Evolutionary conservation across 2,888 invertebrate genomes (phyloP).

Genomic region (Agriotes lineatus): DNA sequence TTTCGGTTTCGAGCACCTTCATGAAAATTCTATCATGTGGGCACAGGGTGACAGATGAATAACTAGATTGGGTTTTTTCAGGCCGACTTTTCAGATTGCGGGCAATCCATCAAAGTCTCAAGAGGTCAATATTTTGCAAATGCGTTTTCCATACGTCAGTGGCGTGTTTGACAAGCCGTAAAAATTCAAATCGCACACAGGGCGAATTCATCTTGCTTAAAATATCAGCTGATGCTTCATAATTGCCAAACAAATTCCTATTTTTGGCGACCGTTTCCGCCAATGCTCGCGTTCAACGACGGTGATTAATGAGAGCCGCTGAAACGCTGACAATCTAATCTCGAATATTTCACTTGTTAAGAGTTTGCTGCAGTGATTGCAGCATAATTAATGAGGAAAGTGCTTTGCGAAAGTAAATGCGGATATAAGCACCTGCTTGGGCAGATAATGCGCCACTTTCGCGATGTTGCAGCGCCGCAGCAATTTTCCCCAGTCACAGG

Average conservation of each 20-base stretch:
- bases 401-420: constrained; percentile 1
- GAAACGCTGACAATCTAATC: constrained; percentile 13
- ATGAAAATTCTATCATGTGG: no score
- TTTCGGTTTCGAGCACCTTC: no score
- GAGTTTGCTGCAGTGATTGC: constrained; percentile 12
- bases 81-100: no score
- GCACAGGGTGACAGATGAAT: no score
- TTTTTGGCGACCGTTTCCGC: background rate
- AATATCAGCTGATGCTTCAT: background rate
- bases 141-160: no score
- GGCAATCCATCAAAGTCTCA: no score
- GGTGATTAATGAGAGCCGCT: constrained; percentile 8
- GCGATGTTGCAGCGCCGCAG: background rate
- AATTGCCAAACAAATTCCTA: background rate
- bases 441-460: background rate
- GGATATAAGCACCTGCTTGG: constrained; percentile 1
- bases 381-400: constrained; percentile 5
- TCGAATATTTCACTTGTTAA: constrained; percentile 24
- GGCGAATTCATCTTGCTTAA: no score
- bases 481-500: background rate
- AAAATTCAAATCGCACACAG: no score
- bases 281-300: background rate
- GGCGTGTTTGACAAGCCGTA: no score
- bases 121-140: no score
- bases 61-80: no score